Base-by-base conservation (phyloP, 2,113 vertebrate genomes). In the Neogobius melanostomus region DNA sequence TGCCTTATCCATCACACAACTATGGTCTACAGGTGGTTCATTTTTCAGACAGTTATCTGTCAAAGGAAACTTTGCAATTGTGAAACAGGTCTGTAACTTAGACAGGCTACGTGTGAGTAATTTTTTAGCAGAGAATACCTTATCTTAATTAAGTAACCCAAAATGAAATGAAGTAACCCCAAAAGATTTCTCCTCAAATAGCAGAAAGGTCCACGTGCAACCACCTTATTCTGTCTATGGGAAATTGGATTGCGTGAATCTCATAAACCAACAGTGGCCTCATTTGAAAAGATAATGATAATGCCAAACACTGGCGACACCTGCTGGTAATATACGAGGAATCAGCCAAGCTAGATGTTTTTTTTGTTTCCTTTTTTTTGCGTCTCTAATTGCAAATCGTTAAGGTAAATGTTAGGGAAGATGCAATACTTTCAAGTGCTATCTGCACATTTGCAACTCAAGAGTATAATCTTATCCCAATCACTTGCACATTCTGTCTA, bases 281-380 rank as follows among this genome's bases (percentile, higher is more conserved):
- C 42, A 6, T 45, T 61, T 45, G 10, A 4, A 61, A 61, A n/a
- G 7, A 44, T 7, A 61, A 44, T 5, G 14, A 8, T 9, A 16
- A 61, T 16, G 59, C 8, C 59, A 14, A 61, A 61, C 59, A 16
- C 59, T 61, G 59, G 42, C 59, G 59, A 15, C 59, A 44, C 59
- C 59, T 61, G 59, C 42, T 61, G 59, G 59, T 61, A 15, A 61
- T 3, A 36, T 36, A 36, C 4, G 1, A 3, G 28, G 28, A 36
- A 36, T 36, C 28, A 36, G 8, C 6, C 9, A 15, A 44, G 21
- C 11, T 6, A 57, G 11, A 36, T 57, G 21, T 5, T 36, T 57
- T 53, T 12, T 12, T 36, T 57, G 21, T n/a, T n/a, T n/a, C n/a
- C n/a, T 12, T 12, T 21, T 21, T 21, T 21, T 21, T 21, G 11